Percentiles rank a stretch among this genome's conserved stretches.
Conservation (phyloP, 1,140 invertebrate species). For the Dermatophagoides farinae region DNA sequence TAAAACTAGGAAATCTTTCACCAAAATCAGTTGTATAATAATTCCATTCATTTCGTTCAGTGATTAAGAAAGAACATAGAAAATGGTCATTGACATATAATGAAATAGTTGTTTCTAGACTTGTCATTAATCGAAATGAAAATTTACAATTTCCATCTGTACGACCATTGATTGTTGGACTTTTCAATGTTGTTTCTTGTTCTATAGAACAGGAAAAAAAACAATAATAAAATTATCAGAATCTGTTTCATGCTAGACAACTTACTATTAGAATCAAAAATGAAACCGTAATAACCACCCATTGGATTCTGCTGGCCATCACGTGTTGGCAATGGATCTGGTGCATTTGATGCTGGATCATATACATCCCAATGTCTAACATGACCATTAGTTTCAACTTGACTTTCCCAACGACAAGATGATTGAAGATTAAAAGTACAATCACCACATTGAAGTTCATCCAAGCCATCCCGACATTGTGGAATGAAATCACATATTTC, state of each 20-base stretch:
- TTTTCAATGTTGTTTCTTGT: neutral
- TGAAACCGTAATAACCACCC: neutral
- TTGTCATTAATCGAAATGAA: neutral
- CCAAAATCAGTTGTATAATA: neutral
- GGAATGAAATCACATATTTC: neutral
- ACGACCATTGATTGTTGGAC: neutral
- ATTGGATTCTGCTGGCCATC: neutral
- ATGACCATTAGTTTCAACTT: neutral
- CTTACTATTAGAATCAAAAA: neutral
- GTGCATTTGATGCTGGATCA: neutral
- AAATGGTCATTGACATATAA: neutral
- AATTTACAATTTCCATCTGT: neutral
- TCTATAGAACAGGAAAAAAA: neutral
- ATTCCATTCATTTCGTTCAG: neutral
- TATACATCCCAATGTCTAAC: neutral
- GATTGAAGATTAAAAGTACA: slow-evolving; percentile 15
- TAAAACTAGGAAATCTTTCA: neutral
- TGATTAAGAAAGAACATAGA: neutral
- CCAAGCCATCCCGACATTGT: neutral
- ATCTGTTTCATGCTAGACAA: neutral
- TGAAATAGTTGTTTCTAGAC: neutral
- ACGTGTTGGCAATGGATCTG: neutral
- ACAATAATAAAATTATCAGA: neutral
- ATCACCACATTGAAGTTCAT: neutral
- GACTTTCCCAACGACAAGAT: slow-evolving; percentile 11